A percentile compares a stretch with the other conserved stretches of the same genome.
phyloP scores from a whole-genome alignment of 2,797 vertebrate species.

The Pyrrhura leucotis region DNA sequence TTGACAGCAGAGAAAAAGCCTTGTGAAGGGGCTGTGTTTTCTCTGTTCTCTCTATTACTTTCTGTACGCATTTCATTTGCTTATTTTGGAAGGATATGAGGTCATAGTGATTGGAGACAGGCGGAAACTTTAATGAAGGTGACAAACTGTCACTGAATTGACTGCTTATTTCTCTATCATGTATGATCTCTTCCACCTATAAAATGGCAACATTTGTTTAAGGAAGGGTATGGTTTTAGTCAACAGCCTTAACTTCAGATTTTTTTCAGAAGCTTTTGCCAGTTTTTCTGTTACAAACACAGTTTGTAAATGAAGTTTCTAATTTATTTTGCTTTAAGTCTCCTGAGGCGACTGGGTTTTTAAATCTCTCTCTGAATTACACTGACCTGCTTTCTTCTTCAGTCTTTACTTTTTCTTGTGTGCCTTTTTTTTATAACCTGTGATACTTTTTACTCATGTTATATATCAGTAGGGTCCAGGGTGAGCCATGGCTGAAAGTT shows the following conservation, averaged over 20 bases:
- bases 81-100: slow-evolving; percentile 3
- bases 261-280: not conserved
- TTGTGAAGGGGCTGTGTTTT: not conserved
- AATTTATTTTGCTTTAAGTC: not conserved
- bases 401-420: not conserved
- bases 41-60: not conserved
- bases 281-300: not conserved
- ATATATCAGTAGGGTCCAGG: not conserved
- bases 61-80: not conserved
- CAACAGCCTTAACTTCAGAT: not conserved
- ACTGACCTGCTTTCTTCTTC: not conserved
- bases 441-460: not conserved
- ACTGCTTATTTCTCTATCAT: not conserved
- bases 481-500: not conserved
- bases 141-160: not conserved
- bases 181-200: not conserved
- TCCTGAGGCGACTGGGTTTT: not conserved
- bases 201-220: not conserved
- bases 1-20: not conserved
- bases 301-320: not conserved
- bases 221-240: not conserved
- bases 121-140: not conserved
- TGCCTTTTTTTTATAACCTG: not conserved
- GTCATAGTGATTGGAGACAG: slow-evolving; percentile 2
- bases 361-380: not conserved